phyloP scores from a whole-genome alignment of 2,888 invertebrate species.

The Thymelicus acteon region DNA sequence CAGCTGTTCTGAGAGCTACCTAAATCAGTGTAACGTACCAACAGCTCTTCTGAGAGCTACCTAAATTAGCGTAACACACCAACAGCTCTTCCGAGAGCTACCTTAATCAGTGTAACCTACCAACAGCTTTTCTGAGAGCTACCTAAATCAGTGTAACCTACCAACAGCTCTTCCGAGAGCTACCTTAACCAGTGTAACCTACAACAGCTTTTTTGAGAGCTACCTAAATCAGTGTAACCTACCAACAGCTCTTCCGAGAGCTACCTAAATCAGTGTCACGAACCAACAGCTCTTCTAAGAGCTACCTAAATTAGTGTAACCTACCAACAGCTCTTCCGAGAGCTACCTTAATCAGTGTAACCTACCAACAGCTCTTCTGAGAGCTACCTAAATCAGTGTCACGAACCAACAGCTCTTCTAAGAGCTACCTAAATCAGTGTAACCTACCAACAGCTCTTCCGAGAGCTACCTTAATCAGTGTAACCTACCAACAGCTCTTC shows the following conservation, averaged over 20 bases:
- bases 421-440: no score
- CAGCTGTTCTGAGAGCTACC: slow-evolving; percentile 30
- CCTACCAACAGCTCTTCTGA: slow-evolving; percentile 32
- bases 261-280: slow-evolving; percentile 26
- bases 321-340: slow-evolving; percentile 33
- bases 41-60: slow-evolving; percentile 23
- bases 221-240: slow-evolving; percentile 26
- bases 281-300: not conserved
- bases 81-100: slow-evolving; percentile 29
- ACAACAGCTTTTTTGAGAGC: no score
- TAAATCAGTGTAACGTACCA: slow-evolving; percentile 14
- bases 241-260: slow-evolving; percentile 33
- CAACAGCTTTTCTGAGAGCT: slow-evolving; percentile 9
- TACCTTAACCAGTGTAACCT: slow-evolving; percentile 8
- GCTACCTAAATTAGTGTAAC: no score
- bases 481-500: no score
- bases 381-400: slow-evolving; percentile 22
- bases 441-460: no score
- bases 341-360: slow-evolving; percentile 22
- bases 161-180: no score
- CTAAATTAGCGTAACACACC: slow-evolving; percentile 23
- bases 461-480: no score
- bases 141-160: no score
- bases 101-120: slow-evolving; percentile 24
- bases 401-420: not conserved